Evolutionary conservation across 1,140 invertebrate species (phyloP), one percentile per base, ranked within the genome.

Genomic region (Melitaea cinxia): DNA sequence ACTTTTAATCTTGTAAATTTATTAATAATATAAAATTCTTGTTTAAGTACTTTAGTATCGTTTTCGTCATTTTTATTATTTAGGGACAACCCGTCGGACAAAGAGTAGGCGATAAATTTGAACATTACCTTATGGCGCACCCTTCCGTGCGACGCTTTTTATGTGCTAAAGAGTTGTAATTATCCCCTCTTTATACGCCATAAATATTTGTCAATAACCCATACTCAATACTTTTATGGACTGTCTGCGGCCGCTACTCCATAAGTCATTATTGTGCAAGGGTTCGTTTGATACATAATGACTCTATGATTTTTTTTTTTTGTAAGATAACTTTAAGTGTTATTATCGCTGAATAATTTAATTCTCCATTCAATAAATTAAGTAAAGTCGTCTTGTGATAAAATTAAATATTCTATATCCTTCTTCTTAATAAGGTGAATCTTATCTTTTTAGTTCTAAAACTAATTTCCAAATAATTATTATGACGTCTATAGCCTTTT

Each of bases 141-240:
- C 87, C 85, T 86, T 86, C 79, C 72, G 42, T 65, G 73, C 65
- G 68, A n/a, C 68, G 77, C 77, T 89, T 90, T 90, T 90, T 88
- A 88, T 83, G 82, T 78, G 78, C 75, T 83, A 90, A 90, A 90
- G 84, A 90, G 84, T 88, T 90, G 85, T 90, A 90, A 90, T 90
- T 90, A 90, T 88, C 82, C 85, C 83, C 84, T 89, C 76, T 88
- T 87, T 86, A 87, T 89, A 87, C 82, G 74, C 80, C 79, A 86
- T 88, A 88, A 88, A 88, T 87, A 89, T 89, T 89, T 87, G 85
- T 88, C 85, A 89, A 88, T 87, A 88, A 83, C 82, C 80, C 82
- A 79, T 86, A 80, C 67, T 83, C 78, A 83, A 87, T 88, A 85
- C 78, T 81, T 87, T 88, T 88, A 89, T 89, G 81, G 79, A 85